Percentiles rank a stretch among this genome's conserved stretches.
phyloP scores from a whole-genome alignment of 1,140 invertebrate species.

The Plutomurus gul region DNA sequence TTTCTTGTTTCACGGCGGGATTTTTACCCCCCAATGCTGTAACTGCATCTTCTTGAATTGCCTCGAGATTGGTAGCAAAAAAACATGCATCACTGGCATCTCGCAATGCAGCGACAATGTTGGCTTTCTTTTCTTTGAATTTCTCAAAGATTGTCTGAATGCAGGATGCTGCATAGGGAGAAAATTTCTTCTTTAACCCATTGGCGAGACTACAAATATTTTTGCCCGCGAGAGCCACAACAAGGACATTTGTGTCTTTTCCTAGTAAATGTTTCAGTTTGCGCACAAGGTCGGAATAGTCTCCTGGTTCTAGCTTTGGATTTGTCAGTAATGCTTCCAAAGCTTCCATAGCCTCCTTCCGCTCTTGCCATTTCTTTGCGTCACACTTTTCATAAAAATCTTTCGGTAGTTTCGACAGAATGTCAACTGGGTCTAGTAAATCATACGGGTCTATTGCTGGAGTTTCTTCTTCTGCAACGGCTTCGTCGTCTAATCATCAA shows the following conservation, averaged over 20 bases:
- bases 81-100: slow-evolving; percentile 94
- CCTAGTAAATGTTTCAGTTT: slow-evolving; percentile 86
- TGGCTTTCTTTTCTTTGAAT: slow-evolving; percentile 96
- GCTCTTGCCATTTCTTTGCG: slow-evolving; percentile 96
- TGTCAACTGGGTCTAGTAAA: slow-evolving; percentile 86
- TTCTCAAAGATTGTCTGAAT: slow-evolving; percentile 86
- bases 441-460: slow-evolving; percentile 89
- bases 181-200: slow-evolving; percentile 87
- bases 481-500: slow-evolving; percentile 59
- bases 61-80: slow-evolving; percentile 78
- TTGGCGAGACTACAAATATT: slow-evolving; percentile 79
- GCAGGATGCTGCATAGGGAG: slow-evolving; percentile 78
- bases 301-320: slow-evolving; percentile 86
- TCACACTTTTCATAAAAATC: slow-evolving; percentile 95
- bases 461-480: slow-evolving; percentile 64
- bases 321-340: slow-evolving; percentile 76
- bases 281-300: slow-evolving; percentile 88
- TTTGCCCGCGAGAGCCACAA: slow-evolving; percentile 85
- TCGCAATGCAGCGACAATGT: slow-evolving; percentile 79
- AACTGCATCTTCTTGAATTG: slow-evolving; percentile 81
- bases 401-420: slow-evolving; percentile 88
- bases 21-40: slow-evolving; percentile 92
- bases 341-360: slow-evolving; percentile 86
- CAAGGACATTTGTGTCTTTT: slow-evolving; percentile 94
- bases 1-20: slow-evolving; percentile 91